phyloP scores from a whole-genome alignment of 2,888 invertebrate genomes.

The Metopia argyrocephala region DNA sequence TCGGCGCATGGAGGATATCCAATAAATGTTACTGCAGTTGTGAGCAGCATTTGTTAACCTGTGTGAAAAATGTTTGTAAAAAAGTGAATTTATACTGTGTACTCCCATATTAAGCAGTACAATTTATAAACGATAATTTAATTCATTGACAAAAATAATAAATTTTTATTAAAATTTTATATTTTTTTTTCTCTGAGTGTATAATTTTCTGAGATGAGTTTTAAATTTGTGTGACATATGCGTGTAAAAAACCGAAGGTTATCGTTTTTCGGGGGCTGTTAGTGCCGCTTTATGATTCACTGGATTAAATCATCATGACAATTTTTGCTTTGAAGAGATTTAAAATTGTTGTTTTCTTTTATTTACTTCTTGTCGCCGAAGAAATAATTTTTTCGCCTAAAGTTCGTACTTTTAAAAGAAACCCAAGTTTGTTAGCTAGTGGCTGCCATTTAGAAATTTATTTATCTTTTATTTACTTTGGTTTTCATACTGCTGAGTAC shows the following conservation, averaged over 20 bases:
- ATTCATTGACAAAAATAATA: too few relatives aligned
- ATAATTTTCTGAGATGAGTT: too few relatives aligned
- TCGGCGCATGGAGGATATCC: too few relatives aligned
- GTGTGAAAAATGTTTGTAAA: too few relatives aligned
- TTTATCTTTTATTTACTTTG: conserved; percentile 28
- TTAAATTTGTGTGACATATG: too few relatives aligned
- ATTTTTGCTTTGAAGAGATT: conserved; percentile 32
- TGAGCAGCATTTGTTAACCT: conserved; percentile 34
- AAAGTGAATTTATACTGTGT: too few relatives aligned
- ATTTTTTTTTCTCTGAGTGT: background rate
- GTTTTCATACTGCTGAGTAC: background rate
- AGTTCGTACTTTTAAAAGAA: conserved; percentile 27
- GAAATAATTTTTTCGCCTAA: conserved; percentile 21
- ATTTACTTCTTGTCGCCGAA: too few relatives aligned
- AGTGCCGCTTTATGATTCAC: conserved; percentile 30
- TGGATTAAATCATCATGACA: conserved; percentile 55
- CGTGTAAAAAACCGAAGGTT: too few relatives aligned
- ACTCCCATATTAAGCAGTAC: too few relatives aligned
- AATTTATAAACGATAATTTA: too few relatives aligned
- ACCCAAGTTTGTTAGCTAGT: background rate
- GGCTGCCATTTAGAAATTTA: conserved; percentile 30
- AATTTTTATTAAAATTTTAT: too few relatives aligned
- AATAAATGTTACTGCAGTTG: background rate
- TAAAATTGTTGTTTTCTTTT: background rate
- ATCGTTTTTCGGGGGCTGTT: too few relatives aligned